Conservation (phyloP, 2,113 vertebrate species). For the Mugil cephalus region DNA sequence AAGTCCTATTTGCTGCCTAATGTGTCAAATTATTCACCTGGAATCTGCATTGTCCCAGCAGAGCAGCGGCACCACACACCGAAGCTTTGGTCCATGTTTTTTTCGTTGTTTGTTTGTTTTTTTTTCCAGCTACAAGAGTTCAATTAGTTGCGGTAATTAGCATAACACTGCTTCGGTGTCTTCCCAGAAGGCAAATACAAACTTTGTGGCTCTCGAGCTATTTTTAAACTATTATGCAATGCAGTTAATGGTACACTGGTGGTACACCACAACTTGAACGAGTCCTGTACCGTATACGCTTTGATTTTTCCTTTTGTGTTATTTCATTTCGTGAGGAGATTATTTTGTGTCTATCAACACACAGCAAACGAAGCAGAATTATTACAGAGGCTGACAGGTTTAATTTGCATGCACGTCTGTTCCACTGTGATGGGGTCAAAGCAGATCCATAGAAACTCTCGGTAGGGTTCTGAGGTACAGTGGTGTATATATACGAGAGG, state of each 20-base stretch:
- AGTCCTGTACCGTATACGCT: conserved; percentile 10
- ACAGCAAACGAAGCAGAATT: conserved; percentile 13
- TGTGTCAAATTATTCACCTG: conserved; percentile 51
- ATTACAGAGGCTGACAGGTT: conserved; percentile 25
- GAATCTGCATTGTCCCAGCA: conserved; percentile 42
- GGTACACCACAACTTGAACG: conserved; percentile 14
- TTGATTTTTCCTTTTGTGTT: neutral
- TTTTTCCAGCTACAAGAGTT: conserved; percentile 44
- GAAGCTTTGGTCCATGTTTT: conserved; percentile 34
- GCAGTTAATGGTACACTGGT: conserved; percentile 1
- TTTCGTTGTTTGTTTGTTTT: conserved; percentile 56
- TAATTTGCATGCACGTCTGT: conserved; percentile 34
- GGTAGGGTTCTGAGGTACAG: conserved; percentile 6
- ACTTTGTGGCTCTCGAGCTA: conserved; percentile 23
- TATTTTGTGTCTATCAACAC: neutral
- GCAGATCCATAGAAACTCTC: conserved; percentile 37
- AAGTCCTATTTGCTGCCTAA: conserved; percentile 55
- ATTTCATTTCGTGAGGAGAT: conserved; percentile 19
- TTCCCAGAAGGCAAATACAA: conserved; percentile 44
- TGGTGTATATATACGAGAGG: neutral
- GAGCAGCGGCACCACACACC: conserved; percentile 39
- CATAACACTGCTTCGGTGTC: conserved; percentile 45
- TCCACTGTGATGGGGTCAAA: conserved; percentile 42
- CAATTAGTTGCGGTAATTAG: conserved; percentile 47
- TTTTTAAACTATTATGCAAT: conserved; percentile 16